Evolutionary conservation across 2,888 invertebrate species (phyloP).

Genomic region (Ichneumoninae sp.): DNA sequence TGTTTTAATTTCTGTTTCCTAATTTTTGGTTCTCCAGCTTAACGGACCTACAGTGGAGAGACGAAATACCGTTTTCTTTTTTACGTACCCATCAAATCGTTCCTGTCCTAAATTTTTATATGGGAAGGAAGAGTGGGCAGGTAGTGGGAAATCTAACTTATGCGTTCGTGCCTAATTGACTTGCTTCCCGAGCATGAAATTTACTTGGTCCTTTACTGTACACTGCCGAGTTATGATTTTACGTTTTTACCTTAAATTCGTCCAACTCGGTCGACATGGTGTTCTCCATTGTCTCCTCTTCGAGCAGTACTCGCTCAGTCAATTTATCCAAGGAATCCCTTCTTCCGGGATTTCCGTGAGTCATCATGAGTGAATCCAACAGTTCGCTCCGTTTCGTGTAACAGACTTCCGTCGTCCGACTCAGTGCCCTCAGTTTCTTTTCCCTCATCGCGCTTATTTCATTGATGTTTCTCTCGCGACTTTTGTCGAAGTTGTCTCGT

Average conservation of each 20-base stretch:
- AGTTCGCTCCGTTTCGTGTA: slow-evolving; percentile 49
- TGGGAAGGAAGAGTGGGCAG: too few relatives aligned
- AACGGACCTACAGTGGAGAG: too few relatives aligned
- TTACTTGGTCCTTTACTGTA: too few relatives aligned
- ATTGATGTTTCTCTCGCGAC: slow-evolving; percentile 26
- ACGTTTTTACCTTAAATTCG: slow-evolving; percentile 45
- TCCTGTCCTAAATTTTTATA: too few relatives aligned
- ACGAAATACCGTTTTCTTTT: too few relatives aligned
- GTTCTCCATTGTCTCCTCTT: slow-evolving; percentile 54
- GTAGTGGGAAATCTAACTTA: too few relatives aligned
- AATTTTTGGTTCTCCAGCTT: too few relatives aligned
- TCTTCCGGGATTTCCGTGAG: slow-evolving; percentile 49
- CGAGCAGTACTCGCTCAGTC: slow-evolving; percentile 18
- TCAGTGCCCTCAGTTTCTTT: slow-evolving; percentile 23
- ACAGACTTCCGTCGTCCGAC: slow-evolving; percentile 47
- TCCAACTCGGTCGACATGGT: slow-evolving; percentile 22
- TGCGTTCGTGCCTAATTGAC: too few relatives aligned
- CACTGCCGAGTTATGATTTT: not conserved
- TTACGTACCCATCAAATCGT: too few relatives aligned
- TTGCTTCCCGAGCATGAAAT: too few relatives aligned
- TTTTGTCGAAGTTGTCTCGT: slow-evolving; percentile 16
- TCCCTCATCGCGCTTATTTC: slow-evolving; percentile 20
- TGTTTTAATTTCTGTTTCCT: too few relatives aligned
- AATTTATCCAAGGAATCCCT: slow-evolving; percentile 55
- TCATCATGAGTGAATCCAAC: slow-evolving; percentile 44